Base-by-base conservation (phyloP, 2,888 invertebrate species). In the Pinctada fucata region DNA sequence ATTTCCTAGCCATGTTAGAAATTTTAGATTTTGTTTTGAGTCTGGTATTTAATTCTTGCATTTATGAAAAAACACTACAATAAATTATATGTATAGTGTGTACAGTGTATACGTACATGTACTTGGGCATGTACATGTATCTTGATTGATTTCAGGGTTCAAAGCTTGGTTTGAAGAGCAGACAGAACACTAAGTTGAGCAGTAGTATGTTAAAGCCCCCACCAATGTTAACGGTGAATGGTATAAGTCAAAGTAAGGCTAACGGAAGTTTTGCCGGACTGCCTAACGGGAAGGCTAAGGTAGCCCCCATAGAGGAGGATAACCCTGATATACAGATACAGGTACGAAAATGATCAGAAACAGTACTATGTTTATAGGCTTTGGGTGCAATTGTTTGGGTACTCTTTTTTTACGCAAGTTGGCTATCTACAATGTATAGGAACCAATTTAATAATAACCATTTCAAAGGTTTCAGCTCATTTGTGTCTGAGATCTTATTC, bases 321-420 rank as follows among this genome's bases (percentile, higher is more conserved):
- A 49, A 76, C 16, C 79, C 79, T 10, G 79, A 79, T 5, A 72
- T 79, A 45, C 65, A 76, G 13, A 76, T 79, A 5, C 76, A 74
- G 79, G 79, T 76, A 64, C 16, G 50, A 51, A 31, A 31, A 31
- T 31, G 31, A 31, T 31, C 31, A 68, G 13, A 31, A 31, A 31
- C 31, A 31, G 31, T 31, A 31, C 31, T 31, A 31, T 31, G 31
- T 31, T 31, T 31, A 31, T 31, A 31, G 31, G 31, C 31, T 31
- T 31, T 31, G 31, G 31, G 31, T 31, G 31, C 31, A 31, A 31
- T 31, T 31, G 31, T 31, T 31, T 31, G 31, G 31, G 31, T 31
- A 31, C 31, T 31, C 31, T 31, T 31, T 31, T 31, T 31, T 31
- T 31, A 31, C 31, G 31, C 31, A 31, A 31, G 31, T 31, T 31